Percentiles rank a stretch among this genome's conserved stretches.
These are phyloP conservation scores for Mesocricetus auratus DNA, from an alignment of 2,113 vertebrate species.

Conservation along the genomic window DNA sequence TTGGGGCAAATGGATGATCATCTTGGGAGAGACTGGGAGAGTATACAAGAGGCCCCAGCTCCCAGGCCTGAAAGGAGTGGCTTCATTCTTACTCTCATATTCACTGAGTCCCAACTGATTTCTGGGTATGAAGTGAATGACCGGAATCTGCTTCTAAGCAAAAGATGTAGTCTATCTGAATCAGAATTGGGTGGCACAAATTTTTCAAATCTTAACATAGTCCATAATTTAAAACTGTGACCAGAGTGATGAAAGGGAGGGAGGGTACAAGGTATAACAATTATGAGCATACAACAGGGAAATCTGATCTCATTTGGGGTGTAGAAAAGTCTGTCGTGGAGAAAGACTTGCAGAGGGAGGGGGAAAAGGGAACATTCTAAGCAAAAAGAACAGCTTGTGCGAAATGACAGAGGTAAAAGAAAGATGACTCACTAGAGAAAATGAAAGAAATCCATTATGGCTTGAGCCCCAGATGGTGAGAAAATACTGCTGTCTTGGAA, in stretches of 20 bases:
- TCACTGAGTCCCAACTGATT: neutral
- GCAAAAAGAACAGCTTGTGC: conserved; percentile 25
- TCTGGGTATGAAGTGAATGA: neutral
- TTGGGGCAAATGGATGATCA: neutral
- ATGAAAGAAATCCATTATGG: conserved; percentile 8
- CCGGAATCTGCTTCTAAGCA: neutral
- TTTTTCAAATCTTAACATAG: neutral
- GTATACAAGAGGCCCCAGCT: neutral
- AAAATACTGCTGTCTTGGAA: neutral
- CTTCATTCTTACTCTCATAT: neutral
- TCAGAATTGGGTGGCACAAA: neutral
- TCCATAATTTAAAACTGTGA: neutral
- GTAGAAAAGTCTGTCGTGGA: neutral
- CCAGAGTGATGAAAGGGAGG: neutral
- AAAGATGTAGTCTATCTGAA: neutral
- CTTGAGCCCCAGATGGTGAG: neutral
- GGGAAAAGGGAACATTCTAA: neutral
- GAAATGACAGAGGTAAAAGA: neutral
- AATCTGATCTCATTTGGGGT: neutral
- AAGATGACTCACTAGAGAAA: conserved; percentile 40
- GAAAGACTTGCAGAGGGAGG: neutral
- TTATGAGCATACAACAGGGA: neutral
- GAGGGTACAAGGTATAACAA: neutral
- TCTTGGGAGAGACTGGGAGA: neutral
- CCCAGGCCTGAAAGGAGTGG: neutral